A percentile compares a stretch with the other conserved stretches of the same genome.
These are phyloP conservation scores for Temnothorax longispinosus DNA, from an alignment of 1,140 invertebrate genomes.

Conservation along the genomic window DNA sequence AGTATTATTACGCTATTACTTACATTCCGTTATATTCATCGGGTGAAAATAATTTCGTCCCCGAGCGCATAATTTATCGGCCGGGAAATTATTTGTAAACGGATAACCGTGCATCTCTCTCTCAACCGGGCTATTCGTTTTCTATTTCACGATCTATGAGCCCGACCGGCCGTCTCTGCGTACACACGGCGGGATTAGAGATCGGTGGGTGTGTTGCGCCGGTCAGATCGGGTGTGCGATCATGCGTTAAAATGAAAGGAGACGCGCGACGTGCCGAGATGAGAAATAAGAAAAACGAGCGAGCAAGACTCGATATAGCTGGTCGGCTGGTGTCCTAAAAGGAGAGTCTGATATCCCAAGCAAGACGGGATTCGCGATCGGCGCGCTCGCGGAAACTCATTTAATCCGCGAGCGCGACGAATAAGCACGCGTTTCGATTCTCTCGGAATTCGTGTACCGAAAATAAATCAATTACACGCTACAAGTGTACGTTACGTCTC, in stretches of 20 bases:
- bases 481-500: neutral
- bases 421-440: neutral
- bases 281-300: constrained; percentile 66
- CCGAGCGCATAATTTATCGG: constrained; percentile 33
- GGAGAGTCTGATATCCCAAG: neutral
- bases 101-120: constrained; percentile 29
- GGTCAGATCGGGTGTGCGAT: constrained; percentile 80
- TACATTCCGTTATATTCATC: constrained; percentile 32
- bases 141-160: constrained; percentile 58
- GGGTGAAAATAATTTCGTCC: constrained; percentile 42
- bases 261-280: constrained; percentile 77
- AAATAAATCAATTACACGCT: neutral
- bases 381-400: neutral
- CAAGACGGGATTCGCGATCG: neutral
- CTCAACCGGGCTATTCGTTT: constrained; percentile 44
- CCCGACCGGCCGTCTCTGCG: constrained; percentile 35
- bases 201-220: constrained; percentile 81
- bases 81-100: constrained; percentile 42
- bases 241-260: constrained; percentile 86
- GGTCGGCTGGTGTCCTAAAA: constrained; percentile 52
- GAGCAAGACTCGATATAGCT: constrained; percentile 56
- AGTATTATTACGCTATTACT: constrained; percentile 19
- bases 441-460: neutral
- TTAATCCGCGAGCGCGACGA: neutral
- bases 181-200: constrained; percentile 77